phyloP scores from a whole-genome alignment of 2,797 vertebrate species.

The Melopsittacus undulatus region DNA sequence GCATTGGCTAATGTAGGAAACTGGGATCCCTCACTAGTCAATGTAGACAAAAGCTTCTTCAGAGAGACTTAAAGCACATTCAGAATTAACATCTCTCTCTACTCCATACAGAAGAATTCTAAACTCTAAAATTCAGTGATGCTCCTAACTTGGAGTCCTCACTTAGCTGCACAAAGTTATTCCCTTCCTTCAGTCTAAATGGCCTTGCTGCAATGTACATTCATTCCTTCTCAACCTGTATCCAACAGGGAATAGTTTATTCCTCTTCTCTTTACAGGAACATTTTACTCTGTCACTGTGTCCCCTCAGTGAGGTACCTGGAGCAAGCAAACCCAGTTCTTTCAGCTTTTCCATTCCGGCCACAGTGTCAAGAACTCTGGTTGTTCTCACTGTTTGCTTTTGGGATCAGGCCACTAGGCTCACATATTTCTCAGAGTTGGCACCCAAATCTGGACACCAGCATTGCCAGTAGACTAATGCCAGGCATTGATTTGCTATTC shows the following conservation, averaged over 20 bases:
- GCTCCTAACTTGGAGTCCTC: not conserved
- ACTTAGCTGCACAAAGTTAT: not conserved
- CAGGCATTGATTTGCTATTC: slow-evolving; percentile 29
- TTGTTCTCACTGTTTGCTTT: slow-evolving; percentile 40
- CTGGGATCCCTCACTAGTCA: not conserved
- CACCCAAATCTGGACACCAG: not conserved
- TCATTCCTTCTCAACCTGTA: not conserved
- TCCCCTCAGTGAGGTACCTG: slow-evolving; percentile 4
- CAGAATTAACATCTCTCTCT: not conserved
- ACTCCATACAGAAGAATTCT: not conserved
- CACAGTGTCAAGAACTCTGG: not conserved
- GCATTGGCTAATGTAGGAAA: not conserved
- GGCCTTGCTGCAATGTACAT: not conserved
- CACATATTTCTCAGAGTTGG: not conserved
- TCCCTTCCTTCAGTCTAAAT: not conserved
- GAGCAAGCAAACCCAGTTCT: slow-evolving; percentile 34
- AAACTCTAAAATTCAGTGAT: not conserved
- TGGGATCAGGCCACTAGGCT: slow-evolving; percentile 16
- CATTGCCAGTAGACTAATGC: not conserved
- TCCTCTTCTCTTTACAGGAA: slow-evolving; percentile 3
- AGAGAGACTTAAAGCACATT: not conserved
- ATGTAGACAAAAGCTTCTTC: not conserved
- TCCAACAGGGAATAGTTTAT: not conserved
- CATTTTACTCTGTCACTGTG: not conserved
- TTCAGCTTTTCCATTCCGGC: slow-evolving; percentile 27